Evolutionary conservation across 1,140 invertebrate genomes (phyloP).

Genomic region (Sarcophaga bullata): DNA sequence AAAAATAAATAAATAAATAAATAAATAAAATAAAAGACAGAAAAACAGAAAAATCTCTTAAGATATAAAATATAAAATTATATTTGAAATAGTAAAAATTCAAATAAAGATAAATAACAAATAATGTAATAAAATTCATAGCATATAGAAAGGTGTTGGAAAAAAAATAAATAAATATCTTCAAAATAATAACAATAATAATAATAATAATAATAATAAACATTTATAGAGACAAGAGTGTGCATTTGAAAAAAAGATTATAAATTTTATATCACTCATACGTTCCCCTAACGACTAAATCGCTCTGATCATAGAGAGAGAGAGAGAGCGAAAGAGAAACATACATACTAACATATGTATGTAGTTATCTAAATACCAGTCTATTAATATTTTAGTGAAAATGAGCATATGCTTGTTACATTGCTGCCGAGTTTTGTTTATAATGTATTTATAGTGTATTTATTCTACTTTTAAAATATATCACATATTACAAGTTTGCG

Average conservation of each 20-base stretch:
- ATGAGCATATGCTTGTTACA: too few relatives aligned
- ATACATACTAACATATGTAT: too few relatives aligned
- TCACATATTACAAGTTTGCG: too few relatives aligned
- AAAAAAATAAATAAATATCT: background rate
- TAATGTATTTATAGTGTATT: too few relatives aligned
- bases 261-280: slow-evolving; percentile 17
- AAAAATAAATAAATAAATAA: too few relatives aligned
- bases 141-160: background rate
- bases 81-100: background rate
- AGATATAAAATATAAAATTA: background rate
- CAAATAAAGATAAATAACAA: slow-evolving; percentile 10
- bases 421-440: too few relatives aligned
- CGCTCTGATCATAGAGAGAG: background rate
- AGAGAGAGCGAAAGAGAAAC: too few relatives aligned
- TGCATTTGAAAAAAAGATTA: background rate
- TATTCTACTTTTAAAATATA: too few relatives aligned
- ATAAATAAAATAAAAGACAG: too few relatives aligned
- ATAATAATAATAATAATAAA: background rate
- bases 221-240: background rate
- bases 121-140: background rate
- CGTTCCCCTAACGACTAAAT: slow-evolving; percentile 2
- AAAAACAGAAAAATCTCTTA: too few relatives aligned
- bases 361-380: too few relatives aligned
- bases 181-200: background rate
- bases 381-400: too few relatives aligned